Conservation (phyloP, 2,797 vertebrate species). For the Sphaeramia orbicularis region DNA sequence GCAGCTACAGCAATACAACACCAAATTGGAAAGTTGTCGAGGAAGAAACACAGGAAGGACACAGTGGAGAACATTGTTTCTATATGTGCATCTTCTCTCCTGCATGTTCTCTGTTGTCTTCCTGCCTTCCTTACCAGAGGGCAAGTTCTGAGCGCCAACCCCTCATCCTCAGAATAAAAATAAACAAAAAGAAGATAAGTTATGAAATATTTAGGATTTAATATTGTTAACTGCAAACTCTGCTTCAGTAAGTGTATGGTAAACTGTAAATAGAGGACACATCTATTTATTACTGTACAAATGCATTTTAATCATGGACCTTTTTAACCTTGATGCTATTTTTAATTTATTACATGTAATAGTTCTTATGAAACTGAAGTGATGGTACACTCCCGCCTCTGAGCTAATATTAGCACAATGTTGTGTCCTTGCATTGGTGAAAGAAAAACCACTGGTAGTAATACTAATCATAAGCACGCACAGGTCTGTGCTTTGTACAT, state of each 20-base stretch:
- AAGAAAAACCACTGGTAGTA: conserved; percentile 17
- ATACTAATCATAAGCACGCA: neutral
- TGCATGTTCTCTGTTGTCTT: conserved; percentile 50
- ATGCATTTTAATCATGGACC: conserved; percentile 61
- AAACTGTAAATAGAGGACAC: conserved; percentile 74
- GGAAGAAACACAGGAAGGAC: conserved; percentile 59
- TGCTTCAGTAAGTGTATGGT: conserved; percentile 60
- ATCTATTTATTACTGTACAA: conserved; percentile 85
- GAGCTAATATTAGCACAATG: conserved; percentile 17
- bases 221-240: conserved; percentile 74
- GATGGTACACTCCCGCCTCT: conserved; percentile 46
- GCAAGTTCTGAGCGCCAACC: conserved; percentile 57
- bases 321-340: conserved; percentile 59
- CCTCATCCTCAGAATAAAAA: conserved; percentile 59
- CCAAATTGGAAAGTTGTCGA: conserved; percentile 57
- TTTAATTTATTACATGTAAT: conserved; percentile 72
- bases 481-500: conserved; percentile 12
- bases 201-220: conserved; percentile 54
- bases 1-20: conserved; percentile 65
- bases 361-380: conserved; percentile 9
- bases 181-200: conserved; percentile 39
- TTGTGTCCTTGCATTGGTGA: conserved; percentile 20
- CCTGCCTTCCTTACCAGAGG: conserved; percentile 46
- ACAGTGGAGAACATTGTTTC: conserved; percentile 44
- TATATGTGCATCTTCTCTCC: conserved; percentile 36